These are phyloP conservation scores for Caenorhabditis doughertyi DNA, from an alignment of 2,888 invertebrate genomes.

Conservation along the genomic window DNA sequence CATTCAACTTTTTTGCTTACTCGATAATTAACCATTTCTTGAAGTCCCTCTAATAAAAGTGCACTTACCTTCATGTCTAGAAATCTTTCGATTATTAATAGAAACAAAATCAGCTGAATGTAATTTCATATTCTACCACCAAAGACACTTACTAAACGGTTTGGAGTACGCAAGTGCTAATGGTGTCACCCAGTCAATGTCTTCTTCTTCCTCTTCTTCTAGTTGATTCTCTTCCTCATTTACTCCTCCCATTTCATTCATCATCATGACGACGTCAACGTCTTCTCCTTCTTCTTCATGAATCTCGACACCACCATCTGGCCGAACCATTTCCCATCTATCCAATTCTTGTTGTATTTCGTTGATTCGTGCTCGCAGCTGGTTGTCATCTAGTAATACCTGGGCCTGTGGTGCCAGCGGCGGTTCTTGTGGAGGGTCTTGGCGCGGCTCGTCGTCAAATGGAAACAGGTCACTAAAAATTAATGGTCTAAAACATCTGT, in stretches of 20 bases:
- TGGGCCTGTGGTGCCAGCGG: too few species aligned
- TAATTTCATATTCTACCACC: neutral
- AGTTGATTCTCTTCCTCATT: neutral
- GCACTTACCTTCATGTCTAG: constrained; percentile 14
- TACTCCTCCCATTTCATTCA: too few species aligned
- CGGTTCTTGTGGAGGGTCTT: neutral
- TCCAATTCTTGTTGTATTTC: constrained; percentile 28
- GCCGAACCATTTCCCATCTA: constrained; percentile 41
- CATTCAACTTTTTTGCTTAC: too few species aligned
- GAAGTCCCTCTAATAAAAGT: neutral
- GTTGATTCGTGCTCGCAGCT: constrained; percentile 15
- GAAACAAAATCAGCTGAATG: constrained; percentile 26
- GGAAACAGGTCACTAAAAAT: constrained; percentile 7
- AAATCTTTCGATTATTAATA: constrained; percentile 12
- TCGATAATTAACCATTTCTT: too few species aligned
- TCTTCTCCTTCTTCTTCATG: constrained; percentile 9
- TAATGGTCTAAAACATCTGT: neutral
- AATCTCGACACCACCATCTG: constrained; percentile 49
- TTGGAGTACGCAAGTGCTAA: constrained; percentile 26
- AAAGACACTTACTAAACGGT: constrained; percentile 48
- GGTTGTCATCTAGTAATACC: constrained; percentile 20
- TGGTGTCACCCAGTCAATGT: constrained; percentile 54
- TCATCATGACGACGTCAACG: too few species aligned
- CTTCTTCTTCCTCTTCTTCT: constrained; percentile 21
- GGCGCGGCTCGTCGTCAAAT: neutral